A percentile compares a stretch with the other conserved stretches of the same genome.
phyloP scores from a whole-genome alignment of 2,113 vertebrate species.

The Plectropomus leopardus region DNA sequence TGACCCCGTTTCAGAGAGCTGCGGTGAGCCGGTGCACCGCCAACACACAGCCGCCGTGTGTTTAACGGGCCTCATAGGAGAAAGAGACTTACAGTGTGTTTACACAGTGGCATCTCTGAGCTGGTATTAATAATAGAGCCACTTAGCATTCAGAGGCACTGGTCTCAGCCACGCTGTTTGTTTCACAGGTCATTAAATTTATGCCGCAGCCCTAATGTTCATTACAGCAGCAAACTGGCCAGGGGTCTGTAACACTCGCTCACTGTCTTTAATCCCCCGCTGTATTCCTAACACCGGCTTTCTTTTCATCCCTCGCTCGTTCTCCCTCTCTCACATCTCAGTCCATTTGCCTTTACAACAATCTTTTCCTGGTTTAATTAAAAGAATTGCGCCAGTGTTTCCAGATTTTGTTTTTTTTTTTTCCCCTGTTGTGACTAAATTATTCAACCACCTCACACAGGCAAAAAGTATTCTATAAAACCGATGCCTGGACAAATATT shows the following conservation, averaged over 20 bases:
- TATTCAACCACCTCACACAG: constrained; percentile 6
- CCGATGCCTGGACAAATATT: constrained; percentile 28
- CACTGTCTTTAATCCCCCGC: constrained; percentile 76
- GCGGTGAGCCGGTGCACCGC: constrained; percentile 16
- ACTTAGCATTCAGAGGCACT: constrained; percentile 82
- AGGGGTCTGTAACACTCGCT: constrained; percentile 77
- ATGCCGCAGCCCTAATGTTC: constrained; percentile 86
- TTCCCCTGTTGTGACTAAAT: background rate
- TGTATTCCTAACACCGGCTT: constrained; percentile 60
- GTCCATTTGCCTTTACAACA: constrained; percentile 69
- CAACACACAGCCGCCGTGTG: constrained; percentile 38
- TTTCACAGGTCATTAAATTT: constrained; percentile 88
- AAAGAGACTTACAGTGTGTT: constrained; percentile 73
- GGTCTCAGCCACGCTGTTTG: constrained; percentile 80
- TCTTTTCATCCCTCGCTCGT: constrained; percentile 62
- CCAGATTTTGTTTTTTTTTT: constrained; percentile 10
- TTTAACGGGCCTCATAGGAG: constrained; percentile 64
- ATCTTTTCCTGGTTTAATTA: constrained; percentile 69
- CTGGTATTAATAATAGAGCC: constrained; percentile 82
- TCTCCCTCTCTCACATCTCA: constrained; percentile 56
- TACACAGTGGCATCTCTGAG: constrained; percentile 80
- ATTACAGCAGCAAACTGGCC: constrained; percentile 82
- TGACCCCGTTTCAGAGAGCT: constrained; percentile 67
- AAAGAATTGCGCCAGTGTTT: constrained; percentile 48
- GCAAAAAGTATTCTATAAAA: constrained; percentile 18